A percentile compares a stretch with the other conserved stretches of the same genome.
Conservation (phyloP, 2,113 vertebrate genomes). For the Sialia sialis region DNA sequence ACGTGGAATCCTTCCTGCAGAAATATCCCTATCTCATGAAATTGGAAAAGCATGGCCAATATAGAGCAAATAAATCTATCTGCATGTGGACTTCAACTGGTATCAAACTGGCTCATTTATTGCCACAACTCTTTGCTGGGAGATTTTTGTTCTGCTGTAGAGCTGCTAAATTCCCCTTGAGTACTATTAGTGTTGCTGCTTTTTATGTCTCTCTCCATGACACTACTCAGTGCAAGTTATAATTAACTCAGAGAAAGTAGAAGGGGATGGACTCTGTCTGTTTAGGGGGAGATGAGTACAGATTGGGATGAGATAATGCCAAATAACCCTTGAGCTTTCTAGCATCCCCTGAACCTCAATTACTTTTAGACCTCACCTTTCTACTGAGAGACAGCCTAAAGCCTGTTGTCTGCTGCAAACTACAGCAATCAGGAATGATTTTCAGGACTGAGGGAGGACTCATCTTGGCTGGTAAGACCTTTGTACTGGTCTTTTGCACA, state of each 20-base stretch:
- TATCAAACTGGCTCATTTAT: conserved; percentile 68
- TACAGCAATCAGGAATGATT: neutral
- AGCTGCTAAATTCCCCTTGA: conserved; percentile 66
- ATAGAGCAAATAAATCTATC: conserved; percentile 53
- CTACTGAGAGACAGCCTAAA: neutral
- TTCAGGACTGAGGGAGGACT: neutral
- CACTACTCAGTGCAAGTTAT: conserved; percentile 67
- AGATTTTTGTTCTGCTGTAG: conserved; percentile 68
- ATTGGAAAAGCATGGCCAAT: conserved; percentile 28
- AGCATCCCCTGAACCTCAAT: neutral
- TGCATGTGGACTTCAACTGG: conserved; percentile 58
- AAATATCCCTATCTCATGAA: conserved; percentile 16
- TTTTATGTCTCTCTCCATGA: conserved; percentile 70
- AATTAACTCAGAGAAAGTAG: conserved; percentile 67
- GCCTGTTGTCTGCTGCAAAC: neutral
- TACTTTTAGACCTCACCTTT: conserved; percentile 24
- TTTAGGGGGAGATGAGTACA: neutral
- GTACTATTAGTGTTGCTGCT: conserved; percentile 66
- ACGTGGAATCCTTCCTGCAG: neutral
- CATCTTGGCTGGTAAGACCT: neutral
- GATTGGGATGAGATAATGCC: neutral
- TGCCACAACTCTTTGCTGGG: conserved; percentile 64
- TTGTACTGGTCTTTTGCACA: conserved; percentile 13
- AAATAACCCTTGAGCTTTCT: conserved; percentile 12
- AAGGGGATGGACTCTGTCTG: conserved; percentile 40